Base-by-base conservation (phyloP, 2,113 vertebrate species). In the Coreoperca whiteheadi region DNA sequence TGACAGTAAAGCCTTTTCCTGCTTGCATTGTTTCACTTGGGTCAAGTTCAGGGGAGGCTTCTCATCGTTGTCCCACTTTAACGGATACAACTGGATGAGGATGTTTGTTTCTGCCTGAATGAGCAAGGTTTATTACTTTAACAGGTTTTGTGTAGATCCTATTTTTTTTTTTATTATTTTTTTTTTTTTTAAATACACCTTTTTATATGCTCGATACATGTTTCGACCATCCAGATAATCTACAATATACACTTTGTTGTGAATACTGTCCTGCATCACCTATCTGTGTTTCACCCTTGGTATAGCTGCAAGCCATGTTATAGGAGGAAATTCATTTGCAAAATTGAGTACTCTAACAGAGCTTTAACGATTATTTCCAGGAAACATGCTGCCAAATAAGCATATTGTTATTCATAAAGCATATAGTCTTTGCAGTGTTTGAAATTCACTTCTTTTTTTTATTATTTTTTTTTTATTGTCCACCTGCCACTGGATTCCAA, bases 21-120 rank as follows among this genome's bases (percentile, higher is more conserved):
- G 84, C 51, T 65, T 39, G 39, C 74, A 82, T 89, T 91, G 81
- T 92, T 86, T 79, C 60, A 21, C n/a, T 81, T 50, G 50, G 74
- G 78, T 87, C 87, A 65, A 76, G 74, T 84, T 77, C 59, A 60
- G 67, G 59, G n/a, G 64, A 73, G 81, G 51, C 59, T 16, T 41
- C 51, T 28, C 65, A 57, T 57, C 59, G 50, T 74, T 77, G 67
- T 68, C 74, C 81, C 71, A 25, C 28, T 87, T 76, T 12, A 61
- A 64, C 41, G 23, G 73, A 72, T 73, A 67, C 85, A 87, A 79
- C 79, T 79, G 86, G 50, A 59, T 59, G 60, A 74, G 79, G 61
- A 74, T 80, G 53, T 82, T 48, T 25, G 46, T 50, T 51, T 77
- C 77, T 82, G 74, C 51, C 56, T 34, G 32, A 74, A 50, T 76